A percentile compares a stretch with the other conserved stretches of the same genome.
Conservation (phyloP, 64 coral and sea anemone genomes). For the Dendronephthya gigantea region DNA sequence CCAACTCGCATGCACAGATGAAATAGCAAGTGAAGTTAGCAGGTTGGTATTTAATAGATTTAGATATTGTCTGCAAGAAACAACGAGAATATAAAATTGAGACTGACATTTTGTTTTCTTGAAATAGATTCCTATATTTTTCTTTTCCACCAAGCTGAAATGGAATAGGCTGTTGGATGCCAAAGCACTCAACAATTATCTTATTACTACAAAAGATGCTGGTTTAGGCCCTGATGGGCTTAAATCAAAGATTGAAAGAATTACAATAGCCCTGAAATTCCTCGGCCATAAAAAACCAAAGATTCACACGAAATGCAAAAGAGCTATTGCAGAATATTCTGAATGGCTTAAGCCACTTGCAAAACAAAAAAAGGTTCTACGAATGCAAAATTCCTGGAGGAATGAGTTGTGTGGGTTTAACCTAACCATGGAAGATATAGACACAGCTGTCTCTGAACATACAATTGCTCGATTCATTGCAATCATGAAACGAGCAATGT, state of each 20-base stretch:
- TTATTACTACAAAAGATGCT: slow-evolving; percentile 19
- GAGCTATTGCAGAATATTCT: too few relatives aligned
- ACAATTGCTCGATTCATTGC: slow-evolving; percentile 9
- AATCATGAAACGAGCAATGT: slow-evolving; percentile 31
- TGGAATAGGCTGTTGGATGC: slow-evolving; percentile 12
- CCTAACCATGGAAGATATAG: slow-evolving; percentile 18
- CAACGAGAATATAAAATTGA: too few relatives aligned
- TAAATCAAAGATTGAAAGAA: slow-evolving; percentile 26
- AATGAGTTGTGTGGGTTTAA: slow-evolving; percentile 19
- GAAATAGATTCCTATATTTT: too few relatives aligned
- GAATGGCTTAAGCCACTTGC: slow-evolving; percentile 17
- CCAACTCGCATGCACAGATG: too few relatives aligned
- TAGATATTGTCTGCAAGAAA: too few relatives aligned
- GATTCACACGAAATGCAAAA: too few relatives aligned
- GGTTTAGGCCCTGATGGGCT: slow-evolving; percentile 35
- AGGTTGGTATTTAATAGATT: too few relatives aligned
- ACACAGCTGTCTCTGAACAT: slow-evolving; percentile 17
- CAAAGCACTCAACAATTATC: slow-evolving; percentile 18
- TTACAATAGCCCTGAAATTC: slow-evolving; percentile 13
- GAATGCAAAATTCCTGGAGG: slow-evolving; percentile 31
- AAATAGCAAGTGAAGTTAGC: too few relatives aligned
- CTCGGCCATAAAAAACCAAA: slow-evolving; percentile 26
- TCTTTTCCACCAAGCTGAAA: too few relatives aligned
- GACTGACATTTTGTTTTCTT: too few relatives aligned
- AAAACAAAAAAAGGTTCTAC: slow-evolving; percentile 27